Base-by-base conservation (phyloP, 1,140 invertebrate species). In the Drosophila trapezifrons region DNA sequence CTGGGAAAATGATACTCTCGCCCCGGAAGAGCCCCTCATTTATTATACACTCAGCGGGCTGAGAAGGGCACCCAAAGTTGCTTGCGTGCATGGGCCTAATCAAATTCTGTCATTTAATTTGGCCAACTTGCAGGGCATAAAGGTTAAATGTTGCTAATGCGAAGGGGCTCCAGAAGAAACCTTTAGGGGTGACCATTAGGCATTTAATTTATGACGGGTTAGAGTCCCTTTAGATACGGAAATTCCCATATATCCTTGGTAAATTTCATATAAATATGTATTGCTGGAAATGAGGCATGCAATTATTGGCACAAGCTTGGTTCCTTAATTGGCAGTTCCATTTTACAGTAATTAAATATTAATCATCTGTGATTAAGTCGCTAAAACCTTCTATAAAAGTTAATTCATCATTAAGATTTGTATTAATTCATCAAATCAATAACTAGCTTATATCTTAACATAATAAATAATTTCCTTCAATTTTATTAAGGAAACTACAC, bases 61-160 rank as follows among this genome's bases (percentile, higher is more conserved):
- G n/a, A 17, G 54, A 22, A 13, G 46, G 18, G 35, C 57, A 17
- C 47, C 43, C 43, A 72, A 73, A 29, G 45, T 72, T 63, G 57
- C 55, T 85, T 80, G 77, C 81, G 81, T 84, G 81, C 70, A 63
- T 74, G 59, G 63, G 69, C 45, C 76, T 85, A 85, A 84, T 84
- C 73, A 77, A 85, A 85, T 80, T 74, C 65, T 69, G 77, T 77
- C 81, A 77, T 80, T 84, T 69, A 76, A 80, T 80, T 85, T 77
- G 42, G 66, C 40, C 32, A 85, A 80, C 58, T 77, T 69, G 38
- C 37, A 37, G 46, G 51, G 66, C 57, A 74, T 65, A 63, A 80
- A 84, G 79, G 81, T 76, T 85, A 85, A 85, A 77, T 79, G 81
- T 17, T 76, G 46, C 45, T 84, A 80, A 77, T 80, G 46, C 40